Evolutionary conservation across 2,888 invertebrate genomes (phyloP), one percentile per base, ranked within the genome.

Genomic region (Andricus quercusramuli): DNA sequence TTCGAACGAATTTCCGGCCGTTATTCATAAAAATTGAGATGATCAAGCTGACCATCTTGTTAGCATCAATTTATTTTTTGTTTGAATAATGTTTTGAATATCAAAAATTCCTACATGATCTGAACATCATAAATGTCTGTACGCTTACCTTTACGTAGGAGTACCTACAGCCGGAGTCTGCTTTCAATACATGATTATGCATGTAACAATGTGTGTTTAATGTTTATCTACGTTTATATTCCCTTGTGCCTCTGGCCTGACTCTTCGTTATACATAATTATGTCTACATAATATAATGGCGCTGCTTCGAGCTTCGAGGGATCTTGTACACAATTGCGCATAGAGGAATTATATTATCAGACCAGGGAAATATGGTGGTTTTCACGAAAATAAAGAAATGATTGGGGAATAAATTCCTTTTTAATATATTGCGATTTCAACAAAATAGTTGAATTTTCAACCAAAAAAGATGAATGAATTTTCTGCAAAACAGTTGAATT

Each of bases 191-290:
- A 25, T 22, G 9, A 62, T 15, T 62, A 13, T 25, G 13, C 25
- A 62, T 62, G 62, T 62, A 74, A 56, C 74, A 74, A 74, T 56
- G 56, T 51, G 29, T 70, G 62, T 62, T 62, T 62, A 62, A 47
- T 70, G 62, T 62, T 62, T 62, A 62, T 25, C 13, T 25, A 74
- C 51, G 74, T 74, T 74, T 56, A 74, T 74, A 56, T 74, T 74
- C 74, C 74, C 74, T 56, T 32, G 32, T 74, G 74, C 74, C 51
- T 74, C 56, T 25, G 29, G 47, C 47, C 32, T 74, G 74, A 74
- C 74, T 74, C 51, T 51, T 32, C 51, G 74, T 74, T 74, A 51
- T 74, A 56, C 32, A 56, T 74, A 74, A 74, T 74, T 74, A 74
- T 74, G 29, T 32, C 47, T 74, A 56, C 74, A 74, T 56, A 74